Evolutionary conservation across 2,113 vertebrate species (phyloP).

Genomic region (Apteryx owenii): DNA sequence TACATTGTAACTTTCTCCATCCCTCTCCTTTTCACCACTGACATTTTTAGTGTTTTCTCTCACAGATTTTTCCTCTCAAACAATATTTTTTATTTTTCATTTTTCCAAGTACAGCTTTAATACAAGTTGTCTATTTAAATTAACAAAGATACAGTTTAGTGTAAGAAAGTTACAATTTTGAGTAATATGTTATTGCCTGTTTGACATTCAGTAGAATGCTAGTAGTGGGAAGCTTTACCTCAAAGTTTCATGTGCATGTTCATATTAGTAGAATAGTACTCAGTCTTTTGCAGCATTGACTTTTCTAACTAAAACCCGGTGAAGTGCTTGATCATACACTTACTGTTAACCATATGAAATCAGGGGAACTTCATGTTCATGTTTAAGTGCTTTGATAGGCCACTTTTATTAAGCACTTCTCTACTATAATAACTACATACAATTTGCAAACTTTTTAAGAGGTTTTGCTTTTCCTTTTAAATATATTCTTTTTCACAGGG

Average conservation of each 20-base stretch:
- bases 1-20: neutral
- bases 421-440: neutral
- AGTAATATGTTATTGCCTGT: neutral
- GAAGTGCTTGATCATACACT: neutral
- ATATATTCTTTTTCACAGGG: neutral
- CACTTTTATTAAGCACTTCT: neutral
- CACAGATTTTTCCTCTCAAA: conserved; percentile 52
- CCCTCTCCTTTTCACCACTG: neutral
- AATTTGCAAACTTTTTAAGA: neutral
- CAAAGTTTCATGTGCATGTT: neutral
- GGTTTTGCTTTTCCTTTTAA: neutral
- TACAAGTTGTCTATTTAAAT: conserved; percentile 4
- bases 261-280: neutral
- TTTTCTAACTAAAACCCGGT: neutral
- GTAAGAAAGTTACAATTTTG: neutral
- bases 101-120: conserved; percentile 7
- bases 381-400: neutral
- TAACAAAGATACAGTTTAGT: neutral
- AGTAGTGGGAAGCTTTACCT: neutral
- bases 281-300: neutral
- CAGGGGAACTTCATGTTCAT: neutral
- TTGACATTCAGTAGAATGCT: neutral
- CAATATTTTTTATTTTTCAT: conserved; percentile 43
- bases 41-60: conserved; percentile 23
- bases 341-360: neutral